A percentile compares a stretch with the other conserved stretches of the same genome.
These are phyloP conservation scores for Lycorma delicatula DNA, from an alignment of 1,140 invertebrate genomes.

Conservation along the genomic window DNA sequence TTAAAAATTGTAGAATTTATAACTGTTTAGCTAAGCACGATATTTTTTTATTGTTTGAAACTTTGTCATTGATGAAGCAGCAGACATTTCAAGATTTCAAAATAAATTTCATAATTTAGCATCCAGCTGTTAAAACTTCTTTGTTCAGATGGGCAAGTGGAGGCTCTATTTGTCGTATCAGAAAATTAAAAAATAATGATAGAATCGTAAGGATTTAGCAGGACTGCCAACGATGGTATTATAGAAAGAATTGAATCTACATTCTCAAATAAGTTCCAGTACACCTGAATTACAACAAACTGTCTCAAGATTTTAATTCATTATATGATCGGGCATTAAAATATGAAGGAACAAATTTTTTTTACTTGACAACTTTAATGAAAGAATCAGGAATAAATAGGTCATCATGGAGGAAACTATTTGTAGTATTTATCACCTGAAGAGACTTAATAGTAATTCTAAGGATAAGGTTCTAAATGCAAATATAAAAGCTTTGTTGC, in stretches of 20 bases:
- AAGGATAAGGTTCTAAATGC: not conserved
- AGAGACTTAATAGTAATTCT: not conserved
- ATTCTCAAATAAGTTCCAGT: not conserved
- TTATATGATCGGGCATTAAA: not conserved
- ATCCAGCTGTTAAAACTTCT: not conserved
- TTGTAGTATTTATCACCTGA: not conserved
- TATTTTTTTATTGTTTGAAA: no score
- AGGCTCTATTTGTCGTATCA: not conserved
- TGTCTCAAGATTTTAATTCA: not conserved
- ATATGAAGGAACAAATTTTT: not conserved
- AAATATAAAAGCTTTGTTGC: not conserved
- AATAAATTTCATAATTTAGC: no score
- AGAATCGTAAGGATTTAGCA: not conserved
- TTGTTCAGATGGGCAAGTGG: not conserved
- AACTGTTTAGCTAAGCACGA: no score
- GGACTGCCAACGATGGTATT: not conserved
- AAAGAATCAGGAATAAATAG: not conserved
- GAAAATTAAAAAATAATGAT: not conserved
- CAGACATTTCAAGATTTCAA: no score
- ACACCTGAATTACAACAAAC: not conserved
- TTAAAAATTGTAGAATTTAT: no score
- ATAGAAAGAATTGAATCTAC: not conserved
- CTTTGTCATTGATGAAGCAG: no score
- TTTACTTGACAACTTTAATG: not conserved
- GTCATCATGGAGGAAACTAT: not conserved